Conservation (phyloP, 1,140 invertebrate genomes). For the Neodiprion lecontei region DNA sequence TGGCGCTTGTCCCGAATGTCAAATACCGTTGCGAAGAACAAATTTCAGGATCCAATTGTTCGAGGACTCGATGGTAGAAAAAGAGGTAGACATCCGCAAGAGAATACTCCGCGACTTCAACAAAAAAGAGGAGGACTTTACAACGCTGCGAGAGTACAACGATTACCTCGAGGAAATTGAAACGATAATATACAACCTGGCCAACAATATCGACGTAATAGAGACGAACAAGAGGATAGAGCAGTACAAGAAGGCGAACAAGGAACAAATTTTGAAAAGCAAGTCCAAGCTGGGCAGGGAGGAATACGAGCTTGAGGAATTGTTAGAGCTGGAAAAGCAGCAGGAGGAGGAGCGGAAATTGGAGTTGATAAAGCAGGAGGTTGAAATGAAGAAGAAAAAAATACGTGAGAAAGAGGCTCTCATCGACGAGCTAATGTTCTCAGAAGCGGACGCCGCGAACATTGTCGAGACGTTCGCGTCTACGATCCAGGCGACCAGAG, state of each 20-base stretch:
- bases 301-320: constrained; percentile 84
- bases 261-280: constrained; percentile 89
- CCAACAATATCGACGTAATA: constrained; percentile 89
- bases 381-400: constrained; percentile 83
- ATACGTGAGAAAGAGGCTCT: constrained; percentile 86
- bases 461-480: constrained; percentile 87
- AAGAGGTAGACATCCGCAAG: constrained; percentile 95
- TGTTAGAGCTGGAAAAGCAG: constrained; percentile 85
- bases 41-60: constrained; percentile 96
- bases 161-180: constrained; percentile 95
- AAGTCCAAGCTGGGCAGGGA: constrained; percentile 75
- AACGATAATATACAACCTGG: constrained; percentile 89
- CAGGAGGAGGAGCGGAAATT: constrained; percentile 71
- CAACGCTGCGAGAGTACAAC: constrained; percentile 82
- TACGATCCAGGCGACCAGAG: constrained; percentile 69
- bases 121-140: constrained; percentile 91
- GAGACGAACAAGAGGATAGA: constrained; percentile 92
- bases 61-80: constrained; percentile 95
- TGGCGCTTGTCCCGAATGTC: constrained; percentile 91
- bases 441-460: constrained; percentile 84
- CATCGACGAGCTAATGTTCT: constrained; percentile 94
- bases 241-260: constrained; percentile 93
- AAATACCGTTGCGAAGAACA: constrained; percentile 81
- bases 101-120: constrained; percentile 90
- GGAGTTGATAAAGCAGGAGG: constrained; percentile 70